A percentile compares a stretch with the other conserved stretches of the same genome.
phyloP scores from a whole-genome alignment of 2,888 invertebrate genomes.

The Autographa gamma region DNA sequence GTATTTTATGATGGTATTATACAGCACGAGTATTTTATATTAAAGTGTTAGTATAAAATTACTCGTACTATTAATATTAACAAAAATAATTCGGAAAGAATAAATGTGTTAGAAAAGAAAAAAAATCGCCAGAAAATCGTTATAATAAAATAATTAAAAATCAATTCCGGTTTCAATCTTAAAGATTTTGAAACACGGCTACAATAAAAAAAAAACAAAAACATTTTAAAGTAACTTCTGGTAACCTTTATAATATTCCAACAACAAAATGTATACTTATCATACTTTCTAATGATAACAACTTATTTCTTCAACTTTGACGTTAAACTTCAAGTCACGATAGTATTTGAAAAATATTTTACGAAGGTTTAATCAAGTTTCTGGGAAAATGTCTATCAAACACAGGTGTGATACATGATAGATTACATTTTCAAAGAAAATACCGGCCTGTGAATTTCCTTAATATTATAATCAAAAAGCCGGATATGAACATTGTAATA shows the following conservation, averaged over 20 bases:
- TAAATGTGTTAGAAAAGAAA: too few species aligned
- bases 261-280: constrained; percentile 4
- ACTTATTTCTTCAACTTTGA: constrained; percentile 33
- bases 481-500: constrained; percentile 12
- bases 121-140: background rate
- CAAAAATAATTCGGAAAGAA: too few species aligned
- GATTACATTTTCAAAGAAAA: constrained; percentile 46
- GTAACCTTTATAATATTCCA: background rate
- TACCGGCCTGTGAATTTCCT: constrained; percentile 16
- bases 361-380: constrained; percentile 40
- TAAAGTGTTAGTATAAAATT: background rate
- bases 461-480: constrained; percentile 18
- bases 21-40: background rate
- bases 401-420: constrained; percentile 48
- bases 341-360: constrained; percentile 30
- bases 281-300: constrained; percentile 23
- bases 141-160: background rate
- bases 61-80: too few species aligned
- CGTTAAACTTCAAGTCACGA: constrained; percentile 36
- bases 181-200: background rate
- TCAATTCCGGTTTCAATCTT: background rate
- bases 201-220: background rate
- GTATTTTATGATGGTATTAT: constrained; percentile 33
- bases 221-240: background rate
- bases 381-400: constrained; percentile 53